phyloP scores from a whole-genome alignment of 1,140 invertebrate genomes.

The Sarcophaga peregrina region DNA sequence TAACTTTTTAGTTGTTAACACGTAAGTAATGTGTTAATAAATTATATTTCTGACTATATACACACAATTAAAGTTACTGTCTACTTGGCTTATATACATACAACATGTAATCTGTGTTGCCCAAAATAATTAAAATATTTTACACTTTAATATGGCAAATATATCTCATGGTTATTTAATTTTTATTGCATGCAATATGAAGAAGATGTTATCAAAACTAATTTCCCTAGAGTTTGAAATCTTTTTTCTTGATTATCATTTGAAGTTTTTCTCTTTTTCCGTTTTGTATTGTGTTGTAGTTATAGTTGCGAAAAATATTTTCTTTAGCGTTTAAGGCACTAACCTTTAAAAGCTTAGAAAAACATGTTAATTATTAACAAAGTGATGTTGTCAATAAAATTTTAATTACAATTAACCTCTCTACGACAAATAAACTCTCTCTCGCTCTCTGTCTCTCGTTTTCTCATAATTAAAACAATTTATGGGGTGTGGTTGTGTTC shows the following conservation, averaged over 20 bases:
- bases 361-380: conserved; percentile 14
- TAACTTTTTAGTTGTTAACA: too few relatives aligned
- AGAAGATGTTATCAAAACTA: not conserved
- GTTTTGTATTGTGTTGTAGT: not conserved
- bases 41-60: too few relatives aligned
- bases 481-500: too few relatives aligned
- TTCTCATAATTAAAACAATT: too few relatives aligned
- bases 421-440: too few relatives aligned
- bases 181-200: not conserved
- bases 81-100: too few relatives aligned
- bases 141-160: too few relatives aligned
- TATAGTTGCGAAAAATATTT: not conserved
- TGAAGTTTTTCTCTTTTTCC: not conserved
- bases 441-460: too few relatives aligned
- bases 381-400: conserved; percentile 12
- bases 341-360: not conserved
- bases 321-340: not conserved
- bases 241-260: not conserved
- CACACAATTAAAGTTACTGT: too few relatives aligned
- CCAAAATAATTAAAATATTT: too few relatives aligned
- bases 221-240: conserved; percentile 13
- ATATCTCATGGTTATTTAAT: not conserved
- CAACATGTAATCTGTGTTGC: too few relatives aligned
- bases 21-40: too few relatives aligned
- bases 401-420: conserved; percentile 4